Base-by-base conservation (phyloP, 2,797 vertebrate species). In the Enteromius viviparus region DNA sequence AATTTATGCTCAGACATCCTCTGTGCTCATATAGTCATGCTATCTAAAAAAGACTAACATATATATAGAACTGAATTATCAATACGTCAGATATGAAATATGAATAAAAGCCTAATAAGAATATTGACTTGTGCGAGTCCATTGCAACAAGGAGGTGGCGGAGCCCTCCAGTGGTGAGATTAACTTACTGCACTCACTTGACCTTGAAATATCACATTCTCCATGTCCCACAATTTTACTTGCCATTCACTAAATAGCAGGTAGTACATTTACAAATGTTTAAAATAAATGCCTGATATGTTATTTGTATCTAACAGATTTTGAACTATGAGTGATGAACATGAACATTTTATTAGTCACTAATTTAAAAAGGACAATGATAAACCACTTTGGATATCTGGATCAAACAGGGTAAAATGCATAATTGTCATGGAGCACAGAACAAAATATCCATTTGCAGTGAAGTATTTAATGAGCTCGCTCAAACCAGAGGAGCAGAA, bases 141-240 rank as follows among this genome's bases (percentile, higher is more conserved):
- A 34, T 51, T 51, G 1, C 5, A 21, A 34, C 5, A 19, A 60
- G 14, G 0, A 14, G 51, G 53, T 62, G 23, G 21, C 23, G n/a
- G 17, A 58, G 66, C n/a, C 78, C 10, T 45, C 78, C 32, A 7
- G 37, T 80, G 78, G 51, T n/a, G 3, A 70, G 17, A 45, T 42
- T 12, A 58, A 4, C 2, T 3, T 3, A 58, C 49, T 58, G 23
- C 23, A 37, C 21, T 23, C 6, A 5, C 42, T 29, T 42, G 34
- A 58, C 47, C 65, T 69, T 80, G 17, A 80, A 42, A 70, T 1
- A 19, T 17, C 23, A 58, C 9, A 68, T 68, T n/a, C 9, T 34
- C 53, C 21, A 55, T 55, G 72, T 55, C 29, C 72, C 32, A 74
- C 17, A 34, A 19, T 74, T 23, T 49, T 26, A n/a, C 26, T 6